Percentiles rank a stretch among this genome's conserved stretches.
These are phyloP conservation scores for Apamea anceps DNA, from an alignment of 2,888 invertebrate species.

Conservation along the genomic window DNA sequence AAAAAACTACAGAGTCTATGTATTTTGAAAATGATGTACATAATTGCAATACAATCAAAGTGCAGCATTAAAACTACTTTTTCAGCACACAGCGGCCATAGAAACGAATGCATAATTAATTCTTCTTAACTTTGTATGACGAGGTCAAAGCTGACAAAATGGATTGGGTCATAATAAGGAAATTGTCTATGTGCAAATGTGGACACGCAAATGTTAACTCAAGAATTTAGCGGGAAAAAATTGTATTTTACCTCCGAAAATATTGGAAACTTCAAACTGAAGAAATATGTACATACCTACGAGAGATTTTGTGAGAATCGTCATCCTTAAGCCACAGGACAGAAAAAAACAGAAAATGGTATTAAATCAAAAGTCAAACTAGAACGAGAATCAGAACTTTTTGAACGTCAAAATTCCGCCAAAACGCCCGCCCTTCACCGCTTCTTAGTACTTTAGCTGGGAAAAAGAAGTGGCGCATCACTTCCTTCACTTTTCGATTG, in stretches of 20 bases:
- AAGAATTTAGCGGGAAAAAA: slow-evolving; percentile 21
- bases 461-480: background rate
- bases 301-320: background rate
- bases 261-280: background rate
- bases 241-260: slow-evolving; percentile 4
- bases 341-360: background rate
- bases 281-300: background rate
- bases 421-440: too few species aligned
- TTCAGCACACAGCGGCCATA: slow-evolving; percentile 24
- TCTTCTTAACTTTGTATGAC: slow-evolving; percentile 25
- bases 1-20: too few species aligned
- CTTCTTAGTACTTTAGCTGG: background rate
- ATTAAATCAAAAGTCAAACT: background rate
- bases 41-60: background rate
- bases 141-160: slow-evolving; percentile 37
- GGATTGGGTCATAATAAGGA: slow-evolving; percentile 26
- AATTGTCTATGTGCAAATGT: slow-evolving; percentile 20
- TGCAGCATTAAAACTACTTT: slow-evolving; percentile 8
- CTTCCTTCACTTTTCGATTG: too few species aligned
- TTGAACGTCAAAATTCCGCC: background rate
- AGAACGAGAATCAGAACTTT: background rate
- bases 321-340: background rate
- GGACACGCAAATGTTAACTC: slow-evolving; percentile 12
- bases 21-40: too few species aligned
- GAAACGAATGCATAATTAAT: slow-evolving; percentile 32